Evolutionary conservation across 2,888 invertebrate genomes (phyloP).

Genomic region (Polydrusus pterygomalis): DNA sequence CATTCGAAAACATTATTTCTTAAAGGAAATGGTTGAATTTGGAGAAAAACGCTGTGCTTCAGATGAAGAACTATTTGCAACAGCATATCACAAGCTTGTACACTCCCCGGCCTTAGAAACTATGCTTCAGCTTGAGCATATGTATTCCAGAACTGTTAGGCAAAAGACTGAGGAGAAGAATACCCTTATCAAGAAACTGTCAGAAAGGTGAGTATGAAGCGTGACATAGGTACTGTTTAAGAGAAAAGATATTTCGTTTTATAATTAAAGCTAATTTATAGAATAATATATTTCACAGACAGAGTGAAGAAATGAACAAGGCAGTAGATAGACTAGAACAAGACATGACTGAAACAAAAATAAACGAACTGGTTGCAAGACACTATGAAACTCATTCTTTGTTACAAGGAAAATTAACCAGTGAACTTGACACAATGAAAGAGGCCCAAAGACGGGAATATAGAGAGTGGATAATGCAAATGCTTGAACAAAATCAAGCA

Average conservation of each 20-base stretch:
- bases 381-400: constrained; percentile 90
- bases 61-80: constrained; percentile 90
- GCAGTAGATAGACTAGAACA: constrained; percentile 86
- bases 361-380: constrained; percentile 87
- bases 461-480: constrained; percentile 90
- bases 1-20: constrained; percentile 8
- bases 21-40: constrained; percentile 86
- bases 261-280: neutral
- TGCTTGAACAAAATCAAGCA: constrained; percentile 82
- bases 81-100: constrained; percentile 85
- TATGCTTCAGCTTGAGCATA: constrained; percentile 90
- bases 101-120: constrained; percentile 85
- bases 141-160: constrained; percentile 87
- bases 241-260: neutral
- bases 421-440: constrained; percentile 88
- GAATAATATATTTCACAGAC: constrained; percentile 72
- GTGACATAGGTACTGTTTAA: neutral
- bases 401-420: constrained; percentile 89
- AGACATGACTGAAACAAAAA: constrained; percentile 87
- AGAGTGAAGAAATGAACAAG: constrained; percentile 91
- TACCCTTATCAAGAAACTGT: constrained; percentile 81
- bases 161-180: constrained; percentile 84
- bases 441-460: constrained; percentile 91
- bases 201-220: constrained; percentile 74
- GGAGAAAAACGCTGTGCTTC: constrained; percentile 87